Evolutionary conservation across 2,888 invertebrate species (phyloP).

Genomic region (Andrena minutula): DNA sequence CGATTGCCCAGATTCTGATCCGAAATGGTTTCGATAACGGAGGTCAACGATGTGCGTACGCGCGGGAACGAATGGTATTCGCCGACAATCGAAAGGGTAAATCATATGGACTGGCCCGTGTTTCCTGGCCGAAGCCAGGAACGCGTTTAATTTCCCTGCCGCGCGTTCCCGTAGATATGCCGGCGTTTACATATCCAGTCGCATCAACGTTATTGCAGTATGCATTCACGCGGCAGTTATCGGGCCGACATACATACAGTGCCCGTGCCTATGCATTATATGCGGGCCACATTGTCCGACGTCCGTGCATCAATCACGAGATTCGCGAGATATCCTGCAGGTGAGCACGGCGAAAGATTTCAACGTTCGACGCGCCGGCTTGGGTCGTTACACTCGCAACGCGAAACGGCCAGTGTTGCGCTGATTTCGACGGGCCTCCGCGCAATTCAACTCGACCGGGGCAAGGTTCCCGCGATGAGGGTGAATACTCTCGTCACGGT

Average conservation of each 20-base stretch:
- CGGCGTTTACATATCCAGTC: constrained; percentile 61
- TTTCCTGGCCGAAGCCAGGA: constrained; percentile 28
- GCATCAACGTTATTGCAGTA: constrained; percentile 54
- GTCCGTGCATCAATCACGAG: constrained; percentile 83
- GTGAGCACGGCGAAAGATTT: constrained; percentile 53
- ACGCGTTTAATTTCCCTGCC: constrained; percentile 43
- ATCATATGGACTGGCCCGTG: neutral
- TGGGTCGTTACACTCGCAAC: constrained; percentile 7
- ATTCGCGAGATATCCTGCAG: constrained; percentile 85
- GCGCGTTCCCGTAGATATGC: constrained; percentile 28
- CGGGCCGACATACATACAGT: constrained; percentile 54
- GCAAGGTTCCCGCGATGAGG: no score
- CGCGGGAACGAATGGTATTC: neutral
- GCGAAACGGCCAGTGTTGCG: neutral
- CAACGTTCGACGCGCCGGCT: neutral
- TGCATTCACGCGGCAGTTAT: constrained; percentile 62
- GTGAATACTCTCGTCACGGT: no score
- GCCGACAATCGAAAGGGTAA: neutral
- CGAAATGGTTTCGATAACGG: constrained; percentile 6
- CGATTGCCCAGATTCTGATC: no score
- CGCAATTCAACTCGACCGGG: no score
- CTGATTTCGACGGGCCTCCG: neutral
- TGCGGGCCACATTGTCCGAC: constrained; percentile 56
- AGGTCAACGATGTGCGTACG: neutral
- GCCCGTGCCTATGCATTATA: constrained; percentile 59